Base-by-base conservation (phyloP, 2,113 vertebrate species). In the Burhinus oedicnemus region DNA sequence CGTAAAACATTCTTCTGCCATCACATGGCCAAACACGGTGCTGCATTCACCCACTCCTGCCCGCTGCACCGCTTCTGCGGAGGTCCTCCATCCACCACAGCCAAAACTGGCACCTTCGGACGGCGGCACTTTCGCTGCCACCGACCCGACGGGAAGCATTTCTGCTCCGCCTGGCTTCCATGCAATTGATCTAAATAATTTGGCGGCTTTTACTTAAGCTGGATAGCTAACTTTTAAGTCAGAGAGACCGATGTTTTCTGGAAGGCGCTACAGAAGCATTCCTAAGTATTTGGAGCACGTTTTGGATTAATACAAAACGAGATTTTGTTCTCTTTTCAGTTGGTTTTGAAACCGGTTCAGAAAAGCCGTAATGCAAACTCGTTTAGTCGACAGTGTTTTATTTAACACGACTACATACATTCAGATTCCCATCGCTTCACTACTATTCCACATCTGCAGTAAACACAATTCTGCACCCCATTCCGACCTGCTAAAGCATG, bases 1-100 rank as follows among this genome's bases (percentile, higher is more conserved):
- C 97, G 61, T 97, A 97, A 98, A 98, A 98, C 90, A 98, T 98
- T 98, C 98, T 98, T 98, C 98, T 98, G 98, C 98, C 98, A 98
- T 98, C 98, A 97, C 96, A 98, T 97, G 98, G 98, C 95, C 96
- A 96, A 93, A 87, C 51, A 69, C 38, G 97, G 98, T 44, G 97
- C 97, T 99, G 98, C 98, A 98, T 62, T 92, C 36, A 74, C 54
- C 69, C 27, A 51, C 69, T 89, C 61, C 72, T 83, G 54, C 71
- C 34, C 85, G 71, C 64, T 87, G 52, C 93, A 87, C 19, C 57
- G 58, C 64, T 95, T 38, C 82, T 95, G 89, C 57, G 21, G 47
- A 51, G 82, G 70, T 64, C n/a, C 38, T 91, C 95, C 95, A 88
- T 30, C 88, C 95, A 77, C 79, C 89, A 42, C 3, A 9, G 71